Conservation (phyloP, 2,888 invertebrate species). For the Pterostichus niger region DNA sequence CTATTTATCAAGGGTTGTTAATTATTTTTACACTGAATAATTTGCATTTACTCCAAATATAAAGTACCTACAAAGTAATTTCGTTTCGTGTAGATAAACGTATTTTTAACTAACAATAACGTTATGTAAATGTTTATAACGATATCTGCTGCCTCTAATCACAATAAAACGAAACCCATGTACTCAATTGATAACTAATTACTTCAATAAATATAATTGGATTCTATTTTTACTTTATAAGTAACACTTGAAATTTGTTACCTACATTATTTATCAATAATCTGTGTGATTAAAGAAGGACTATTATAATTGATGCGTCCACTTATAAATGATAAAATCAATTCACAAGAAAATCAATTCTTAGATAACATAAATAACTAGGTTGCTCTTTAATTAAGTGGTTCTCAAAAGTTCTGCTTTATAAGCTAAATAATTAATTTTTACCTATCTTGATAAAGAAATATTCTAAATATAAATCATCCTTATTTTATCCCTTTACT, state of each 20-base stretch:
- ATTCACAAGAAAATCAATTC: slow-evolving; percentile 5
- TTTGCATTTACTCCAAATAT: neutral
- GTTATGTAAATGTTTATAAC: slow-evolving; percentile 26
- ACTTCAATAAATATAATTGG: slow-evolving; percentile 5
- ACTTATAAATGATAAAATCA: slow-evolving; percentile 15
- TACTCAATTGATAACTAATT: slow-evolving; percentile 29
- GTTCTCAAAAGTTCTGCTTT: neutral
- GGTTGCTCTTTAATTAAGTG: neutral
- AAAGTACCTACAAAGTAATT: neutral
- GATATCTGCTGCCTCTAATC: slow-evolving; percentile 1
- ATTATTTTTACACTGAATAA: neutral
- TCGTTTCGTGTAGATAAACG: neutral
- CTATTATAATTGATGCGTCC: neutral
- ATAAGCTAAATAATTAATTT: neutral
- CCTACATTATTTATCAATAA: neutral
- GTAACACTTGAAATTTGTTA: slow-evolving; percentile 21
- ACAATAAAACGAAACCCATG: slow-evolving; percentile 36
- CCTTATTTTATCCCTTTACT: no score
- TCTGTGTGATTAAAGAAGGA: neutral
- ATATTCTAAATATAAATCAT: no score
- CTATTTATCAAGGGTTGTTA: slow-evolving; percentile 3
- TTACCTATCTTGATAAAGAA: neutral
- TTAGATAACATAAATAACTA: neutral
- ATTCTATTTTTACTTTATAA: slow-evolving; percentile 10
- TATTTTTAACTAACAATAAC: neutral